Conservation (phyloP, 2,797 vertebrate species). For the Poecilia picta region DNA sequence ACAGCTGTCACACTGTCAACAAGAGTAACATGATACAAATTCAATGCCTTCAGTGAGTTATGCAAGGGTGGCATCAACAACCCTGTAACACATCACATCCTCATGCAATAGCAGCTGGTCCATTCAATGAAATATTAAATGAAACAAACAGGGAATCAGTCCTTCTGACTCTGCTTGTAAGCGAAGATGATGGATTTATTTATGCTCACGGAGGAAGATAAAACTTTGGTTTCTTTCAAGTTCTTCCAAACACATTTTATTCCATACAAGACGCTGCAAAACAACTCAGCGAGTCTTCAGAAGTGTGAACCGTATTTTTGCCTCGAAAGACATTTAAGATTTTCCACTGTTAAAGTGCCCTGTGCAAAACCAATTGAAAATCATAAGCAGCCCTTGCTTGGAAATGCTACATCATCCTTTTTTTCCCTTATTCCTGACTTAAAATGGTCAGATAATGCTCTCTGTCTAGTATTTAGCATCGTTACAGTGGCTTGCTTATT, state of each 20-base stretch:
- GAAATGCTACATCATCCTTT: not conserved
- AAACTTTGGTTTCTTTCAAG: not conserved
- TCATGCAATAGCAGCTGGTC: constrained; percentile 14
- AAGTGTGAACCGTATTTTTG: not conserved
- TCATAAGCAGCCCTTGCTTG: not conserved
- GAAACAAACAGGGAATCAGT: not conserved
- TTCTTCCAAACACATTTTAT: not conserved
- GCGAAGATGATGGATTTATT: not conserved
- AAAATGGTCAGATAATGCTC: not conserved
- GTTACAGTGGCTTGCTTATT: not conserved
- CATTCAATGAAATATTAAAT: constrained; percentile 22
- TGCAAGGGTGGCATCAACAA: constrained; percentile 6
- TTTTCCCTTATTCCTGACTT: not conserved
- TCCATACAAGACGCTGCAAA: not conserved
- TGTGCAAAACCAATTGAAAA: not conserved
- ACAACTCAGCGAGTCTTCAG: not conserved
- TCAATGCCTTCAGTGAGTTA: constrained; percentile 16
- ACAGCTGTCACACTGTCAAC: constrained; percentile 44
- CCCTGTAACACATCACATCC: constrained; percentile 1
- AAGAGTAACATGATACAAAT: constrained; percentile 34
- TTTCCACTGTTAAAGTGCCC: not conserved
- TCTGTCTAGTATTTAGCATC: not conserved
- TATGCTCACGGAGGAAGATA: not conserved
- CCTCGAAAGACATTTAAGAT: not conserved
- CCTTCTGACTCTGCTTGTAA: not conserved